phyloP scores from a whole-genome alignment of 1,140 invertebrate genomes.

The Dendroctonus ponderosae region DNA sequence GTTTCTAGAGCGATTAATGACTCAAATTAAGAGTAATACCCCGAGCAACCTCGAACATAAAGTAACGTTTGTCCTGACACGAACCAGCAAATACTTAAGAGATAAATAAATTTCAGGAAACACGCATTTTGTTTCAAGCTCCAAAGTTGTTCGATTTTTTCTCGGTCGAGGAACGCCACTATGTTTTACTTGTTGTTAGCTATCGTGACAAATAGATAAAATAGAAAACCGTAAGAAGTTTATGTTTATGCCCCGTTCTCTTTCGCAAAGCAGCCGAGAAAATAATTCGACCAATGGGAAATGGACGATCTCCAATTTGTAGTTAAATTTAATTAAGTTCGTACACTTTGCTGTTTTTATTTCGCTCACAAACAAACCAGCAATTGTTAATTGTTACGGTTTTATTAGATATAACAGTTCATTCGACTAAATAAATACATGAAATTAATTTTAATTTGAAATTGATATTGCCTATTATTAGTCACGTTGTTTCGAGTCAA shows the following conservation, averaged over 20 bases:
- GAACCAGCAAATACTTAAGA: constrained; percentile 14
- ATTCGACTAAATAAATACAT: no score
- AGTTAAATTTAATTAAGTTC: no score
- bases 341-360: no score
- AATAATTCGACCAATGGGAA: no score
- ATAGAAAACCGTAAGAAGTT: constrained; percentile 17
- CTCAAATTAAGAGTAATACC: constrained; percentile 16
- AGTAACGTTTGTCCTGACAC: constrained; percentile 15
- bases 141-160: constrained; percentile 14
- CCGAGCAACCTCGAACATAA: constrained; percentile 4
- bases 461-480: no score
- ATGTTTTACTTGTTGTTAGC: constrained; percentile 17
- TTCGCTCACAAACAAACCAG: no score
- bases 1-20: constrained; percentile 3
- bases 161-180: constrained; percentile 3
- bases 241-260: neutral
- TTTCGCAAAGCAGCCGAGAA: no score
- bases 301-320: no score
- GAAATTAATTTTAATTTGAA: no score
- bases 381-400: no score
- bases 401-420: no score
- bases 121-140: constrained; percentile 24
- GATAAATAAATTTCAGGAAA: constrained; percentile 20
- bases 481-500: no score
- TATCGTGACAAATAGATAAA: constrained; percentile 17